Evolutionary conservation across 64 coral and sea anemone species (phyloP).

Genomic region (Dendronephthya gigantea): DNA sequence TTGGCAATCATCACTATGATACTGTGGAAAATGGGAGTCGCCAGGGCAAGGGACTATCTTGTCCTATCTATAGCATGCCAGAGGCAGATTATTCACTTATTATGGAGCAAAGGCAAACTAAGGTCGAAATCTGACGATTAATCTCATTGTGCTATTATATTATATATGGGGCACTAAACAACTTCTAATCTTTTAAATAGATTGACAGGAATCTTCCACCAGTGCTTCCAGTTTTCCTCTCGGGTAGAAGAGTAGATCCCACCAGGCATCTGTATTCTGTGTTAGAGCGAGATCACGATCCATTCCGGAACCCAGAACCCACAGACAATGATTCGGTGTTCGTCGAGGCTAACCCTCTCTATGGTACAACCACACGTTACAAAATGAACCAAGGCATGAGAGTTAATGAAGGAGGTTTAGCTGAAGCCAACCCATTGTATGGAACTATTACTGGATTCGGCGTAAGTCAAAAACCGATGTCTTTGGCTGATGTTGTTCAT

Average conservation of each 20-base stretch:
- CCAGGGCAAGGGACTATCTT: not conserved
- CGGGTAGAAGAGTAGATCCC: not conserved
- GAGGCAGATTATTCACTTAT: not conserved
- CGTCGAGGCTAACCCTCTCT: not conserved
- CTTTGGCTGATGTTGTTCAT: not conserved
- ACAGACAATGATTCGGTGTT: conserved; percentile 1
- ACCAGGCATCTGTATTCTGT: not conserved
- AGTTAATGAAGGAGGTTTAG: not conserved
- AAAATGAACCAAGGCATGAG: not conserved
- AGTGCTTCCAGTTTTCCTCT: not conserved
- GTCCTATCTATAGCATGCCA: not conserved
- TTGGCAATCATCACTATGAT: not conserved
- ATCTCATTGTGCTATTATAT: no score
- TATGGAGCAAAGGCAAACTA: not conserved
- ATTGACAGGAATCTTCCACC: not conserved
- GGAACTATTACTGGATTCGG: not conserved
- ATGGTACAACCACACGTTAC: not conserved
- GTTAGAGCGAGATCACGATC: not conserved
- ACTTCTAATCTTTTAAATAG: not conserved
- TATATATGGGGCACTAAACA: no score
- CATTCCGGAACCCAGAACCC: not conserved
- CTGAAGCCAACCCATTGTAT: not conserved
- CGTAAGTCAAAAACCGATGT: not conserved
- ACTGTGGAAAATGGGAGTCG: not conserved
- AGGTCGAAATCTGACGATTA: no score